Percentiles rank a stretch among this genome's conserved stretches.
Evolutionary conservation across 2,113 vertebrate species (phyloP).

Genomic region (Nesogale talazaci): DNA sequence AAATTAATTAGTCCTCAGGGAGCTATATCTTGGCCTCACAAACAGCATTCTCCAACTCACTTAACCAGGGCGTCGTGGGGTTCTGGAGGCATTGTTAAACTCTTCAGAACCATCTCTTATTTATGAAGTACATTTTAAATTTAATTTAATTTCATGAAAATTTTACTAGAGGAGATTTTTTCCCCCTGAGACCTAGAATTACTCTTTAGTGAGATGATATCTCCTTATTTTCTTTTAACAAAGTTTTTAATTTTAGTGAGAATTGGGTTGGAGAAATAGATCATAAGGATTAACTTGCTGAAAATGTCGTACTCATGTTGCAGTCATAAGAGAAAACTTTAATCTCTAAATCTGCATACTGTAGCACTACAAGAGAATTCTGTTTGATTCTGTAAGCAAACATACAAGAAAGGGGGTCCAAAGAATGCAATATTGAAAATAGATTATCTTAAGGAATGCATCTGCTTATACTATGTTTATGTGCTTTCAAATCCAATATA

Average conservation of each 20-base stretch:
- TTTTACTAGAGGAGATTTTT: slow-evolving; percentile 4
- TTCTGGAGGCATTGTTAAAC: slow-evolving; percentile 13
- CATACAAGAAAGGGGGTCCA: not conserved
- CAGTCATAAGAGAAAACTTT: slow-evolving; percentile 53
- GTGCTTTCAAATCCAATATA: not conserved
- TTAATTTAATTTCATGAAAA: slow-evolving; percentile 67
- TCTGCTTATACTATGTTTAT: not conserved
- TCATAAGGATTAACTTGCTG: slow-evolving; percentile 55
- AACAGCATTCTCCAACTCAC: not conserved
- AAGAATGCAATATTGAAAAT: not conserved
- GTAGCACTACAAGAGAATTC: slow-evolving; percentile 48
- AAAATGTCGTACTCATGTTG: slow-evolving; percentile 30
- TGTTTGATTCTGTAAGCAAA: slow-evolving; percentile 45
- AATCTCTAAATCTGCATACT: slow-evolving; percentile 64
- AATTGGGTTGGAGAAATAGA: slow-evolving; percentile 64
- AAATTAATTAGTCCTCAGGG: slow-evolving; percentile 45
- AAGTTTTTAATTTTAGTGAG: slow-evolving; percentile 72
- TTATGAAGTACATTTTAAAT: slow-evolving; percentile 57
- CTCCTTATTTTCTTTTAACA: slow-evolving; percentile 71
- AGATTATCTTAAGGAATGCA: not conserved
- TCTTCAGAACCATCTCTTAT: slow-evolving; percentile 4
- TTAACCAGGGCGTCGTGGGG: not conserved
- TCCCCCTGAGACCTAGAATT: slow-evolving; percentile 55
- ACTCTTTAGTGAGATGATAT: slow-evolving; percentile 57
- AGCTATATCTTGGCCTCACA: not conserved